These are phyloP conservation scores for Dolomedes plantarius DNA, from an alignment of 2,888 invertebrate genomes.

Conservation along the genomic window DNA sequence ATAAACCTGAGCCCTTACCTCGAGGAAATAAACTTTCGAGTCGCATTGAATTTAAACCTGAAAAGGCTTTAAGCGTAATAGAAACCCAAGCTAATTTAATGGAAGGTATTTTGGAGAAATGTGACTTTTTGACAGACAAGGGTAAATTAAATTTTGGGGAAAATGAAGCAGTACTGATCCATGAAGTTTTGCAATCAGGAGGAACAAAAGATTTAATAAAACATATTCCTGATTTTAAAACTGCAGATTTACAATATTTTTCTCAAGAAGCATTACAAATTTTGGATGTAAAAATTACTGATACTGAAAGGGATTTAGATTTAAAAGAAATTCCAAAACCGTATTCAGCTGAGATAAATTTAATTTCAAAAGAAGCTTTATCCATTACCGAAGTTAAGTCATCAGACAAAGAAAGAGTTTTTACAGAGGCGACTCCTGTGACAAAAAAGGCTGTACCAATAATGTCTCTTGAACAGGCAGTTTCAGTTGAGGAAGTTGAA, in stretches of 20 bases:
- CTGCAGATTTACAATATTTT: constrained; percentile 24
- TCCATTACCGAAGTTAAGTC: constrained; percentile 44
- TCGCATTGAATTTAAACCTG: constrained; percentile 46
- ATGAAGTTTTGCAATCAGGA: constrained; percentile 36
- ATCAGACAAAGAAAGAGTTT: constrained; percentile 42
- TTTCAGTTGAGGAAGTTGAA: constrained; percentile 57
- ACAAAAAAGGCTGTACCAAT: constrained; percentile 30
- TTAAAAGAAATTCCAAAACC: constrained; percentile 11
- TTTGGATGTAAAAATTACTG: constrained; percentile 35
- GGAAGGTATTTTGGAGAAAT: constrained; percentile 66
- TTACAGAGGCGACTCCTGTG: constrained; percentile 10
- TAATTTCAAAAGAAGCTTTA: constrained; percentile 52
- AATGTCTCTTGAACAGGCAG: constrained; percentile 35
- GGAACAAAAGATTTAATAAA: constrained; percentile 25
- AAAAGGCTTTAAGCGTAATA: constrained; percentile 65
- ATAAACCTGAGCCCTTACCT: constrained; percentile 50
- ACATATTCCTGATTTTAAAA: constrained; percentile 24
- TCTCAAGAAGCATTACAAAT: constrained; percentile 55
- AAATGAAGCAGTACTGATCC: constrained; percentile 55
- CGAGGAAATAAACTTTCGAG: constrained; percentile 26
- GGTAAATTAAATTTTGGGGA: constrained; percentile 44
- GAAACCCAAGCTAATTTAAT: constrained; percentile 62
- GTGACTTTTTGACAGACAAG: constrained; percentile 24
- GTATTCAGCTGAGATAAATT: constrained; percentile 23
- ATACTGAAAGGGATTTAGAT: constrained; percentile 42